These are phyloP conservation scores for Pterocles gutturalis DNA, from an alignment of 2,113 vertebrate species.

Conservation along the genomic window DNA sequence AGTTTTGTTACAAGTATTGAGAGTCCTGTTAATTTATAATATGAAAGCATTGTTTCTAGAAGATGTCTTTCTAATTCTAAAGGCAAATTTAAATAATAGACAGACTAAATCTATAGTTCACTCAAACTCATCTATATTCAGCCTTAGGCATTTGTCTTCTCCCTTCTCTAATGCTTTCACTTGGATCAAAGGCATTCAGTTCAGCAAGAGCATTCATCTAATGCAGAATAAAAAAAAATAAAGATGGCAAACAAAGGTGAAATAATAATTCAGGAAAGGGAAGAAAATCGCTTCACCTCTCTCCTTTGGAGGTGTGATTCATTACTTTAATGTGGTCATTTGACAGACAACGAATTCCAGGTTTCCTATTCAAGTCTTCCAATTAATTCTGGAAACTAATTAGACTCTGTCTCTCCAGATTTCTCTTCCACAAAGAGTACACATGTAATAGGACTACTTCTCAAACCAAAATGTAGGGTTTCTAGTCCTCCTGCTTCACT, in stretches of 20 bases:
- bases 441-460: not conserved
- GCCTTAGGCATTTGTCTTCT: not conserved
- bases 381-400: constrained; percentile 43
- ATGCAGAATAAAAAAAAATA: not conserved
- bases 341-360: constrained; percentile 30
- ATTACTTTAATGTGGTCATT: constrained; percentile 42
- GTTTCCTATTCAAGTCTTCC: constrained; percentile 11
- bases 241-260: not conserved
- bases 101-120: not conserved
- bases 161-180: not conserved
- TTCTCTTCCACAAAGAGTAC: not conserved
- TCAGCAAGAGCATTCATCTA: not conserved
- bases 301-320: not conserved
- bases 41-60: not conserved
- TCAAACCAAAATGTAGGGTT: not conserved
- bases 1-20: not conserved
- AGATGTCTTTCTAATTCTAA: constrained; percentile 13
- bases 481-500: not conserved
- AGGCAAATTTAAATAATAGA: not conserved
- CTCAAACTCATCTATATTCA: not conserved
- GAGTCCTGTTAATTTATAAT: not conserved
- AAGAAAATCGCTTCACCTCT: not conserved
- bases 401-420: not conserved
- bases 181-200: not conserved
- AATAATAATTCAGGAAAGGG: constrained; percentile 3